Conservation (phyloP, 2,888 invertebrate genomes). For the Leptopterna dolabrata region DNA sequence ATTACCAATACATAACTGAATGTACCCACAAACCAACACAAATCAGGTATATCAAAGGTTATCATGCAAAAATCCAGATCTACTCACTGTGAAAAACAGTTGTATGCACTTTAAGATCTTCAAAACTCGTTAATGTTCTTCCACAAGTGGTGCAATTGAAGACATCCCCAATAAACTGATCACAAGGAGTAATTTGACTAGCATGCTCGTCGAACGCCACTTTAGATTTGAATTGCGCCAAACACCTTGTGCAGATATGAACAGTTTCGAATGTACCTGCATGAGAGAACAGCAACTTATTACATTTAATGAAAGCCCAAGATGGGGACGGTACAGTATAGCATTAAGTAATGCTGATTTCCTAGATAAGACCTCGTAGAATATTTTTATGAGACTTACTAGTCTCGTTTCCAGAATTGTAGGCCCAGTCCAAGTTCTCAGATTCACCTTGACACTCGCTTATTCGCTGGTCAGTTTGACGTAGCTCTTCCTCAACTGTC, state of each 20-base stretch:
- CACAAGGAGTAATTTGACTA: not conserved
- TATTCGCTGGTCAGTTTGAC: not conserved
- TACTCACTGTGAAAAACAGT: not conserved
- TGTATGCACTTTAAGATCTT: not conserved
- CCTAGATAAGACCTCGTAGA: too few species aligned
- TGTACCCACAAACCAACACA: too few species aligned
- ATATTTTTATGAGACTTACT: too few species aligned
- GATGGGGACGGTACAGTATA: too few species aligned
- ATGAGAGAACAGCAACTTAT: not conserved
- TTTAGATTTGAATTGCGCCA: not conserved
- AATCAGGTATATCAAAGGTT: too few species aligned
- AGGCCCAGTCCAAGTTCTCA: not conserved
- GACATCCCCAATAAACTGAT: not conserved
- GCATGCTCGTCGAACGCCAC: not conserved
- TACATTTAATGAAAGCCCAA: too few species aligned
- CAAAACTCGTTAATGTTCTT: not conserved
- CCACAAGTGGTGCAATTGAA: slow-evolving; percentile 1
- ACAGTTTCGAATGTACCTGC: not conserved
- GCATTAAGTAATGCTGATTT: too few species aligned
- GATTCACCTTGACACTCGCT: not conserved
- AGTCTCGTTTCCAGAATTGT: not conserved
- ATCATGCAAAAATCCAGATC: too few species aligned
- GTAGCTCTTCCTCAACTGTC: not conserved
- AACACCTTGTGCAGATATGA: not conserved
- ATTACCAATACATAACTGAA: too few species aligned